phyloP scores from a whole-genome alignment of 2,888 invertebrate species.

The Siphlonurus alternatus region DNA sequence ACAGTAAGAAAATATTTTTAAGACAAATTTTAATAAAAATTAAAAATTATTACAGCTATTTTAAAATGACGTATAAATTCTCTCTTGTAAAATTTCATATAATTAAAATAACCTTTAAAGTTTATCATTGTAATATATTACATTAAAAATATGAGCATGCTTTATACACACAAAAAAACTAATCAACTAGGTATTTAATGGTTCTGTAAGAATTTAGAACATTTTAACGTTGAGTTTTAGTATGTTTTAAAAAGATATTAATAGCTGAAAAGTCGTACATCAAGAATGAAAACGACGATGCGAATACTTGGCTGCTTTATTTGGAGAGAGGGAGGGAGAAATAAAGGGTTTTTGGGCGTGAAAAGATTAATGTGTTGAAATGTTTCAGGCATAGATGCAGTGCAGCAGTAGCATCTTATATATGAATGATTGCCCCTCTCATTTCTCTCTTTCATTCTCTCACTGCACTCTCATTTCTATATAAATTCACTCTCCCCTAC shows the following conservation, averaged over 20 bases:
- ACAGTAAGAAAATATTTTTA: too few relatives aligned
- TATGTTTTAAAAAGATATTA: background rate
- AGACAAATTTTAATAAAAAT: too few relatives aligned
- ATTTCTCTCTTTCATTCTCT: background rate
- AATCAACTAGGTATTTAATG: background rate
- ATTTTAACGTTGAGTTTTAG: background rate
- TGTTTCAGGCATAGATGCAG: background rate
- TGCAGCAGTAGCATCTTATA: too few relatives aligned
- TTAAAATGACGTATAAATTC: too few relatives aligned
- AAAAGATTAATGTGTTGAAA: background rate
- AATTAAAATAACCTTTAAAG: too few relatives aligned
- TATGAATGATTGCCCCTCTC: background rate
- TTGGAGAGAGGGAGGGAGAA: background rate
- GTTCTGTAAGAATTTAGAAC: background rate
- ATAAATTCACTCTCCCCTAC: too few relatives aligned
- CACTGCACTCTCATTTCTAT: too few relatives aligned
- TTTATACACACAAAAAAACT: background rate
- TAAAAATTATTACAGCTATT: too few relatives aligned
- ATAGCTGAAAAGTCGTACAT: background rate
- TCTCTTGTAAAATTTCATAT: too few relatives aligned
- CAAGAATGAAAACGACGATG: background rate
- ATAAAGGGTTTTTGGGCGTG: background rate
- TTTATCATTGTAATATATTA: background rate
- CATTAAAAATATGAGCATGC: background rate
- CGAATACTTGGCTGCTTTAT: too few relatives aligned